phyloP scores from a whole-genome alignment of 2,113 vertebrate genomes.

The Sclerurus mexicanus region DNA sequence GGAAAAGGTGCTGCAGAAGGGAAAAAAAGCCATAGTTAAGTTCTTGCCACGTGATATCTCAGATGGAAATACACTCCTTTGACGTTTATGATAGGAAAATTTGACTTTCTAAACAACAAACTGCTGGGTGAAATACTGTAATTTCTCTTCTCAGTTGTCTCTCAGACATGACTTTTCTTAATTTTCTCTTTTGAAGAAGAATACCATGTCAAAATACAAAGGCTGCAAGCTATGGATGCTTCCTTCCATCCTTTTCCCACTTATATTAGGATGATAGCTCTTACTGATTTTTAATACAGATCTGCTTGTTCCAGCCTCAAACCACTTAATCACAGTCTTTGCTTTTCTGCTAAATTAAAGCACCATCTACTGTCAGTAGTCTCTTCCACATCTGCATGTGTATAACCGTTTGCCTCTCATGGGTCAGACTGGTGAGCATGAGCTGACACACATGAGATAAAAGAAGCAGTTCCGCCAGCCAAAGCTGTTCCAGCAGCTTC shows the following conservation, averaged over 20 bases:
- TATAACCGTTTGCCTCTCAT: not conserved
- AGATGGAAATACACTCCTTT: not conserved
- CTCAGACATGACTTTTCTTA: not conserved
- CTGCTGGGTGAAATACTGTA: not conserved
- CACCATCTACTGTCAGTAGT: slow-evolving; percentile 56
- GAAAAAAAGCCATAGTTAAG: not conserved
- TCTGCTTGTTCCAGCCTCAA: not conserved
- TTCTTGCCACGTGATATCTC: not conserved
- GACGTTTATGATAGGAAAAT: not conserved
- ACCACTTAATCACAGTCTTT: not conserved
- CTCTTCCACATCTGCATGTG: slow-evolving; percentile 11
- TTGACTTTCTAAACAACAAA: not conserved
- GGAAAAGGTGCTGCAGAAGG: not conserved
- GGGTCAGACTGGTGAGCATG: not conserved
- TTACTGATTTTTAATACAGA: not conserved
- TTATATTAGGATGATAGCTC: not conserved
- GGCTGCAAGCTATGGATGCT: not conserved
- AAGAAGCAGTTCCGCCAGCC: slow-evolving; percentile 13
- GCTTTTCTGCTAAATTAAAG: slow-evolving; percentile 57
- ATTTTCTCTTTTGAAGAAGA: not conserved
- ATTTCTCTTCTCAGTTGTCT: not conserved
- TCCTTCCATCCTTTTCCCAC: not conserved
- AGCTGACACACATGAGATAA: not conserved
- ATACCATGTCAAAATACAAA: not conserved
- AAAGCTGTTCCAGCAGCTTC: not conserved